Percentiles rank a stretch among this genome's conserved stretches.
Conservation (phyloP, 2,888 invertebrate species). For the Pammene fasciana region DNA sequence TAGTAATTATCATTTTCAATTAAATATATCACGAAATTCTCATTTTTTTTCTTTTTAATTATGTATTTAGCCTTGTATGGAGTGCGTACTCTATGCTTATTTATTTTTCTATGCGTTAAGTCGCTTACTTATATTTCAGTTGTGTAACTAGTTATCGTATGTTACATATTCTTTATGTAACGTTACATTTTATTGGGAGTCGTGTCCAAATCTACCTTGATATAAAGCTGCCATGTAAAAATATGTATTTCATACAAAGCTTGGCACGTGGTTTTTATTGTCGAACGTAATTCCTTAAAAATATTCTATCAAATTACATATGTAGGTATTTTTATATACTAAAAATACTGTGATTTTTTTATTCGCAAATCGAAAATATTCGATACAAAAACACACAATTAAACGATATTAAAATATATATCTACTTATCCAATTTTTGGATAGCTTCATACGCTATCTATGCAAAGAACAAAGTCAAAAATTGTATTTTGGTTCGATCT, state of each 20-base stretch:
- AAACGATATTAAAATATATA: slow-evolving; percentile 14
- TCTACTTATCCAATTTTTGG: slow-evolving; percentile 3
- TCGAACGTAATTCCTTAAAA: slow-evolving; percentile 19
- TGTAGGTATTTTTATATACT: slow-evolving; percentile 25
- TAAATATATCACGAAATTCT: no score
- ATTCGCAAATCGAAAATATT: slow-evolving; percentile 18
- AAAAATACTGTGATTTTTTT: slow-evolving; percentile 38
- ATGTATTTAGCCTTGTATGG: no score
- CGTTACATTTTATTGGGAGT: neutral
- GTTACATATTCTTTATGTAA: neutral
- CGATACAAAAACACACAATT: slow-evolving; percentile 6
- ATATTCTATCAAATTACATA: slow-evolving; percentile 16
- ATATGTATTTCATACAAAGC: slow-evolving; percentile 25
- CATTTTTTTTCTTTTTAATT: no score
- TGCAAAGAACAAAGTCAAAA: no score
- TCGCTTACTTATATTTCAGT: neutral
- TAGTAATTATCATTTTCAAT: neutral
- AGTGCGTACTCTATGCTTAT: no score
- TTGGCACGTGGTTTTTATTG: slow-evolving; percentile 39
- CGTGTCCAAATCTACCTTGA: slow-evolving; percentile 26
- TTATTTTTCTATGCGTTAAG: no score
- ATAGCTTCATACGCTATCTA: neutral
- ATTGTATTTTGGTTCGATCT: neutral
- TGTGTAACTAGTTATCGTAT: neutral
- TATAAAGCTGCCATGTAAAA: slow-evolving; percentile 53